Base-by-base conservation (phyloP, 1,140 invertebrate genomes). In the Monomorium pharaonis region DNA sequence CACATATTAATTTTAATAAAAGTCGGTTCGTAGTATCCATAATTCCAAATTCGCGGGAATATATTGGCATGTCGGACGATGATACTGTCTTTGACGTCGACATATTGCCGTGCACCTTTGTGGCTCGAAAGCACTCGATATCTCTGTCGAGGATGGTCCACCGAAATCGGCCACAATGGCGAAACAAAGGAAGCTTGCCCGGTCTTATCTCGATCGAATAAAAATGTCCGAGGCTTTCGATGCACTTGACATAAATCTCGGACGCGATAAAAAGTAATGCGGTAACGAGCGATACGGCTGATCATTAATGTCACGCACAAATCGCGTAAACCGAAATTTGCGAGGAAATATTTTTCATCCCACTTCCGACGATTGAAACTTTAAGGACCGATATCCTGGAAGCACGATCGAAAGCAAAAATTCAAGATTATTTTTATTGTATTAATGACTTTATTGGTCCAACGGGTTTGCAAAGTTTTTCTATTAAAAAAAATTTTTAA, bases 171-270 rank as follows among this genome's bases (percentile, higher is more conserved):
- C 51, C 27, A 54, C 56, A 67, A 72, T 89, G 27, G 54, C 30
- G 58, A 56, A 78, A 90, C 89, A 87, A 90, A 86, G 78, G 70
- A 69, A 78, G 63, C 83, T 86, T 86, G 74, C 54, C 88, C 86
- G 81, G 87, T 77, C 47, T 90, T 90, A 90, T 90, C 89, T 70
- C 84, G 89, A 88, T 90, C 84, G 86, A 90, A 90, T 86, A 84
- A 88, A 90, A 90, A 86, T 80, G 69, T 51, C 60, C n/a, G 24
- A 67, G 76, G 77, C 63, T 56, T 84, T 76, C 88, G 85, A 88
- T 89, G 86, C 83, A 88, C 91, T 91, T 91, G 91, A 91, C 90
- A 91, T 90, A 90, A 91, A 91, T 91, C 90, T 89, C 65, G 62
- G 30, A 37, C 58, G 33, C 63, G 85, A 88, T 88, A 90, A 89